phyloP scores from a whole-genome alignment of 2,888 invertebrate species.

The Monoplex corrugatus region DNA sequence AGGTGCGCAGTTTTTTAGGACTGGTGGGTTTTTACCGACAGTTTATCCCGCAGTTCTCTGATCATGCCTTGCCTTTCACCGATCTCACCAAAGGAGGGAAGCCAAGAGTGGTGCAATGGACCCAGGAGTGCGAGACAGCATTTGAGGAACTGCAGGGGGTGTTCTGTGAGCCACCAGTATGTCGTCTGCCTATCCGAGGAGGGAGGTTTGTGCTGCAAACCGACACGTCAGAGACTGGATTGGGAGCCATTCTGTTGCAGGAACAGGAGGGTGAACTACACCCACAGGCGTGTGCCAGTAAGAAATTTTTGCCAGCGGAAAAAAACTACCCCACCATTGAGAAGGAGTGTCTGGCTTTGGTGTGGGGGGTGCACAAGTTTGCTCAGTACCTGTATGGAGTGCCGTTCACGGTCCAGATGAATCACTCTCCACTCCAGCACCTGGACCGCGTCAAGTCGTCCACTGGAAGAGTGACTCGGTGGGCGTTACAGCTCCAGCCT shows the following conservation, averaged over 20 bases:
- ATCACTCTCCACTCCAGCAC: background rate
- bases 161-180: background rate
- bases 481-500: background rate
- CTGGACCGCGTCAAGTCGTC: background rate
- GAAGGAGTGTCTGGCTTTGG: conserved; percentile 18
- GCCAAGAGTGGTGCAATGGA: background rate
- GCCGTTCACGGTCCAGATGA: background rate
- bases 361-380: conserved; percentile 17
- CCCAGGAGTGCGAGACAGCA: background rate
- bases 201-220: conserved; percentile 38
- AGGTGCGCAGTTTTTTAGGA: conserved; percentile 40
- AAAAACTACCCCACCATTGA: conserved; percentile 11
- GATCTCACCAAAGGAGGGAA: conserved; percentile 18
- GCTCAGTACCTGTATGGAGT: background rate
- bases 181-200: background rate
- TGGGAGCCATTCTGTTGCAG: conserved; percentile 44
- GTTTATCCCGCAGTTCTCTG: conserved; percentile 39
- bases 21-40: conserved; percentile 23
- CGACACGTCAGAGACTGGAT: conserved; percentile 37
- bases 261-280: background rate
- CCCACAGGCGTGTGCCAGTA: conserved; percentile 19
- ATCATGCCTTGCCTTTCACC: conserved; percentile 9
- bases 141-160: background rate
- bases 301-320: background rate
- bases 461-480: background rate